Evolutionary conservation across 2,888 invertebrate species (phyloP), one percentile per base, ranked within the genome.

Genomic region (Mycalesis mineus): DNA sequence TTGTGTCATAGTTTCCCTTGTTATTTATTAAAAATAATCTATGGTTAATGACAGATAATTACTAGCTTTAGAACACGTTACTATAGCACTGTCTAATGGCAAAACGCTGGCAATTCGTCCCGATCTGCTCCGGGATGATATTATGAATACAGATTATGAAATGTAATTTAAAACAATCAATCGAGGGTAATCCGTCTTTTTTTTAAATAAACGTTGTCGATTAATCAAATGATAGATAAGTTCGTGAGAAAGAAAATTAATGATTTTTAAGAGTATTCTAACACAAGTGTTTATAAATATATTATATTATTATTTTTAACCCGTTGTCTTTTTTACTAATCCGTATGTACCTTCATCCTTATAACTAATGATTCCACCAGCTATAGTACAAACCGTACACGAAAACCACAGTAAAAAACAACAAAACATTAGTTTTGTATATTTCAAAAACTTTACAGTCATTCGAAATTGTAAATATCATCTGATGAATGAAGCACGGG

Each of bases 231-330:
- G 82, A 80, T 86, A 84, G 85, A 80, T 88, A 88, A 87, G 88
- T 85, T 82, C 84, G 86, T 87, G 86, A 87, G 80, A 83, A 86
- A 81, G 87, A 83, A 33, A 89, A 87, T 88, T 88, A 86, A 89
- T 88, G 84, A 86, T 82, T 88, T 22, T 84, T 88, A 87, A 87
- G 87, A 88, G 84, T 88, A 88, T 85, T 90, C 88, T 89, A 88
- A 89, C 88, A 86, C 85, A 88, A 89, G 89, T 90, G 89, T 90
- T 90, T 89, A 90, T 90, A 88, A 85, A 90, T 89, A 90, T 90
- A 90, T 90, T 77, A 78, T 78, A 88, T 89, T 88, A 89, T 90
- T 90, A 89, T 90, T 89, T 89, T 90, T 90, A 88, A 75, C 73
- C 67, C 65, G 75, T 84, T 82, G 80, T 84, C 69, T 87, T 85